Base-by-base conservation (phyloP, 2,113 vertebrate genomes). In the Chlorodrepanis virens region DNA sequence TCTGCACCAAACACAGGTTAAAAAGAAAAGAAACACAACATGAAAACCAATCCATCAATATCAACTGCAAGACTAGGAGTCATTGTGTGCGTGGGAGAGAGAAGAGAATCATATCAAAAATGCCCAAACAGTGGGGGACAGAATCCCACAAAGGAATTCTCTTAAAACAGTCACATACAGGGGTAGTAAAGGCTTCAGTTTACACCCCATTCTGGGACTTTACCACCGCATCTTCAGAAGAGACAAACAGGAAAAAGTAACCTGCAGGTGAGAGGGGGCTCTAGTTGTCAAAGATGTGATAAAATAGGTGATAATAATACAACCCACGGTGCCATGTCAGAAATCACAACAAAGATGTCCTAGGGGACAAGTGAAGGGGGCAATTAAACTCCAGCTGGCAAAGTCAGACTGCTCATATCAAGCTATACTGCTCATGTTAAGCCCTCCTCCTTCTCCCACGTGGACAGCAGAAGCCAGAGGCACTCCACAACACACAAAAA, bases 21-120 rank as follows among this genome's bases (percentile, higher is more conserved):
- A 42, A 81, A 69, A 67, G 16, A 6, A 50, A 42, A 37, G 11
- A 68, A 59, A 44, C 11, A 23, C n/a, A 64, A 2, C 8, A 25
- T 10, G 14, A 27, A 90, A 87, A 65, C 12, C 12, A 28, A 40
- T 14, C 0, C 9, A 80, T 31, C 11, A 86, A 28, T 63, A 63
- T 12, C 39, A 77, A 15, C 56, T 81, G 37, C 50, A 78, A 39
- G 14, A 50, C 14, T 71, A 69, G 57, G 15, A 80, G 17, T 53
- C 2, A 0, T 28, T 9, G 2, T 25, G 61, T 40, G 19, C 4
- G 5, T 4, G 4, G 5, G 14, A n/a, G 17, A 77, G 19, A 71
- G 20, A 53, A 69, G 29, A 49, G 1, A 63, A 74, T 18, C 22
- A 16, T 65, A 60, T 59, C 6, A 33, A 78, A 70, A 59, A 74